Percentiles rank a stretch among this genome's conserved stretches.
Conservation (phyloP, 2,113 vertebrate genomes). For the Lanius ludovicianus region DNA sequence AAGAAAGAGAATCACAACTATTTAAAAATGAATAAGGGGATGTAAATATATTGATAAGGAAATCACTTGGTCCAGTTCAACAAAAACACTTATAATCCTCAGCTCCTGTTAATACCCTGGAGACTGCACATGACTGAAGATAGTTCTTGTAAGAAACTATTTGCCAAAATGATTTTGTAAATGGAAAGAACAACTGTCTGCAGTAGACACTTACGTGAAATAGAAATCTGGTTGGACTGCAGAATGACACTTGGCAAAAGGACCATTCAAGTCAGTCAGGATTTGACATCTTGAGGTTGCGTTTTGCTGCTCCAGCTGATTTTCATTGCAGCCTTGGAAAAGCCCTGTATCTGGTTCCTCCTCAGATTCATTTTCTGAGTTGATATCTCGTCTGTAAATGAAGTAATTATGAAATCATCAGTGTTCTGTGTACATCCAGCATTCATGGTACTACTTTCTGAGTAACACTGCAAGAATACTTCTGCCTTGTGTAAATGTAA, state of each 20-base stretch:
- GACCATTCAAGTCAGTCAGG: not conserved
- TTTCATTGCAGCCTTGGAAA: constrained; percentile 20
- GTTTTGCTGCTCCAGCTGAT: not conserved
- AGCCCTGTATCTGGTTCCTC: constrained; percentile 56
- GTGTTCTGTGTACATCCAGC: not conserved
- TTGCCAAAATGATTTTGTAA: not conserved
- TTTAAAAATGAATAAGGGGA: not conserved
- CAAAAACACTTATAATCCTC: not conserved
- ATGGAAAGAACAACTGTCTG: not conserved
- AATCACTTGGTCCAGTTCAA: not conserved
- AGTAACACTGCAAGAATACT: not conserved
- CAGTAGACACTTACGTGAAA: constrained; percentile 45
- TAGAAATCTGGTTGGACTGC: constrained; percentile 8
- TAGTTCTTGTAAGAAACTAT: not conserved
- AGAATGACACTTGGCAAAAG: constrained; percentile 43
- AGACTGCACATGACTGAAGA: not conserved
- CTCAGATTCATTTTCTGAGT: not conserved
- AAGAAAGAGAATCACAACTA: not conserved
- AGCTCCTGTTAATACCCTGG: not conserved
- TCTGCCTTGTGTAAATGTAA: not conserved
- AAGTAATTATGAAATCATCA: not conserved
- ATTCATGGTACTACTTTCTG: not conserved
- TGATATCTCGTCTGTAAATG: constrained; percentile 44
- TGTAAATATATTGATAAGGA: not conserved
- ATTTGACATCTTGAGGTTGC: constrained; percentile 25